Evolutionary conservation across 35 echinoderm and acorn worm genomes (phyloP), one percentile per base, ranked within the genome.

Genomic region (Lytechinus pictus): DNA sequence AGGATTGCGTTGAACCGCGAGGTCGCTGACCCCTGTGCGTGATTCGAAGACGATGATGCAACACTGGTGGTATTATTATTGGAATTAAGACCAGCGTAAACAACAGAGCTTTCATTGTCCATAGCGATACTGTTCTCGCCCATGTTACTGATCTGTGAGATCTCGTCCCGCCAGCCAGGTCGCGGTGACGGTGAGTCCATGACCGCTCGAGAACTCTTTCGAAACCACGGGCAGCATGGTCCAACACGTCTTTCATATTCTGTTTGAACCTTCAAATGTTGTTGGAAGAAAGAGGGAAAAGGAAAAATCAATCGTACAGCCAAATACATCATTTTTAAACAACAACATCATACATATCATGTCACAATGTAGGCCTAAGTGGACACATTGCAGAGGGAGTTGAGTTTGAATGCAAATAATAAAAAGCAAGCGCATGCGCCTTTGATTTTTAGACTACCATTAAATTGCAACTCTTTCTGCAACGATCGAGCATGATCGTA

Each of bases 101-200:
- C 94, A 13, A 90, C 92, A 9, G 86, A 89, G 16, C 96, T 96
- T 72, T 96, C 96, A 52, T 87, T 94, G 93, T 96, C 96, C 86
- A 86, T 86, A 12, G 86, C 54, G 60, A 96, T 94, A 28, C 92
- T 96, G 27, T 86, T 86, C 86, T 96, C 96, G 1, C 79, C 92
- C 44, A 89, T 89, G 54, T 96, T 94, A 52, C 96, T 96, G 53
- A 96, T 86, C 53, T 96, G 96, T 14, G 92, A 94, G 71, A 96
- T 91, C n/a, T 96, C 96, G 86, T 96, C 96, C 13, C 96, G 92
- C 96, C 96, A 96, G 92, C 96, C 96, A 52, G 96, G 96, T 12
- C 96, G 92, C 10, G 95, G 95, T 3, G 95, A 96, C 28, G 96
- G 96, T 13, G 96, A 96, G 86, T 96, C 96, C 54, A 86, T 61